A percentile compares a stretch with the other conserved stretches of the same genome.
phyloP scores from a whole-genome alignment of 2,113 vertebrate genomes.

The Gobius niger region DNA sequence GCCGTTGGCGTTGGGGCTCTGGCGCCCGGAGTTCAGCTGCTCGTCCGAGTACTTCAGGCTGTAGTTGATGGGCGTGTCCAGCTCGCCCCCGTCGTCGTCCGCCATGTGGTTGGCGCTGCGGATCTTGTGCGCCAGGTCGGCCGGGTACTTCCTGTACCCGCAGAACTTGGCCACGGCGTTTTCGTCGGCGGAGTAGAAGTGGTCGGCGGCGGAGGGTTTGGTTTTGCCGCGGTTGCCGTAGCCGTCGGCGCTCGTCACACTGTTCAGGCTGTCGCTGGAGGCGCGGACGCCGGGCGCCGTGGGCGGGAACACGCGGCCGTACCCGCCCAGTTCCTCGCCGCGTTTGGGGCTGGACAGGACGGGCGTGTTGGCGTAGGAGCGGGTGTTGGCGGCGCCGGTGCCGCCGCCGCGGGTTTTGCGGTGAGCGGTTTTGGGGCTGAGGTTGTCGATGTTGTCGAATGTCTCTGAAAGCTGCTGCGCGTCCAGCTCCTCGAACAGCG shows the following conservation, averaged over 20 bases:
- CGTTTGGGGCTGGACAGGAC: constrained; percentile 87
- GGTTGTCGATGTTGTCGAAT: constrained; percentile 97
- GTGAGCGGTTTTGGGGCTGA: constrained; percentile 86
- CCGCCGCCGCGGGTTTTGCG: constrained; percentile 61
- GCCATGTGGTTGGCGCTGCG: constrained; percentile 99
- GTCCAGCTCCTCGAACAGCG: constrained; percentile 94
- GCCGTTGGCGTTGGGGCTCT: constrained; percentile 79
- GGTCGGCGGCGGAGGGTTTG: constrained; percentile 88
- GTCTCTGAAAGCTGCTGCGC: constrained; percentile 98
- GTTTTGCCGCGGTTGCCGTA: constrained; percentile 96
- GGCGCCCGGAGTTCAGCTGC: constrained; percentile 94
- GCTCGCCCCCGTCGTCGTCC: constrained; percentile 89
- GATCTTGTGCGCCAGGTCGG: constrained; percentile 96
- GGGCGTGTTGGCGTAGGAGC: constrained; percentile 86
- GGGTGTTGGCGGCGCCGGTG: background rate
- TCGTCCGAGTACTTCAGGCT: constrained; percentile 98
- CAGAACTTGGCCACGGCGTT: constrained; percentile 82
- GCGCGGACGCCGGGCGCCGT: constrained; percentile 77
- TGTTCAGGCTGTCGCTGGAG: constrained; percentile 96
- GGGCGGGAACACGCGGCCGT: constrained; percentile 59
- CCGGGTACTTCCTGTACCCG: constrained; percentile 94
- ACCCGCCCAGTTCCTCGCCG: constrained; percentile 82
- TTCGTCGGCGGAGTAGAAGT: constrained; percentile 92
- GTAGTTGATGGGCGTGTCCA: constrained; percentile 98
- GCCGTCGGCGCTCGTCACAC: constrained; percentile 93